These are phyloP conservation scores for Sebastes fasciatus DNA, from an alignment of 2,113 vertebrate genomes.

Conservation along the genomic window DNA sequence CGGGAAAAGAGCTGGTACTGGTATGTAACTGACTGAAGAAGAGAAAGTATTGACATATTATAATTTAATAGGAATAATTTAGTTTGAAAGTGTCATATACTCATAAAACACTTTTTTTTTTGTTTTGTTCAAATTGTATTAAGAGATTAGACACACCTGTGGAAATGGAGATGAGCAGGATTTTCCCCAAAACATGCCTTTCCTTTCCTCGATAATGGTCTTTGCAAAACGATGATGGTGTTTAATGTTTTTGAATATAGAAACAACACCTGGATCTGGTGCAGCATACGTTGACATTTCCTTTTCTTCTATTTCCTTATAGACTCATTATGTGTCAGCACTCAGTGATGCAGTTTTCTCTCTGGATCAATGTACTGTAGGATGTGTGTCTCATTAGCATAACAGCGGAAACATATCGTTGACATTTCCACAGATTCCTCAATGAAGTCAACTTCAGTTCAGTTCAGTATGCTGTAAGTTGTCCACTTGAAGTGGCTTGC, in stretches of 20 bases:
- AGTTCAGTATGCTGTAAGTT: neutral
- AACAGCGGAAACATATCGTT: neutral
- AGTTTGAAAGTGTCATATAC: neutral
- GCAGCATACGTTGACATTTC: neutral
- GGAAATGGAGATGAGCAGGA: neutral
- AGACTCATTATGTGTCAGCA: neutral
- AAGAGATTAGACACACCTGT: neutral
- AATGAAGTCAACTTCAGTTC: neutral
- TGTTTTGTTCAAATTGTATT: neutral
- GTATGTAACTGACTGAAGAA: neutral
- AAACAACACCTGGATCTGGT: neutral
- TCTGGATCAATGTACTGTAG: neutral
- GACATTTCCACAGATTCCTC: neutral
- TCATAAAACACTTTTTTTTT: no score
- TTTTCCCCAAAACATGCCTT: no score
- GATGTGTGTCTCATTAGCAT: neutral
- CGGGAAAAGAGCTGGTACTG: neutral
- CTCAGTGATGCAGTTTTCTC: neutral
- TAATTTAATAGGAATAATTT: neutral
- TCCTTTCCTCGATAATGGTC: neutral
- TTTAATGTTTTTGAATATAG: neutral
- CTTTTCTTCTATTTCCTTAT: neutral
- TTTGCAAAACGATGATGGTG: neutral
- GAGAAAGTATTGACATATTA: neutral
- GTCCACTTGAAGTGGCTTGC: neutral